Conservation (phyloP, 1,140 invertebrate genomes). For the Pectinophora gossypiella region DNA sequence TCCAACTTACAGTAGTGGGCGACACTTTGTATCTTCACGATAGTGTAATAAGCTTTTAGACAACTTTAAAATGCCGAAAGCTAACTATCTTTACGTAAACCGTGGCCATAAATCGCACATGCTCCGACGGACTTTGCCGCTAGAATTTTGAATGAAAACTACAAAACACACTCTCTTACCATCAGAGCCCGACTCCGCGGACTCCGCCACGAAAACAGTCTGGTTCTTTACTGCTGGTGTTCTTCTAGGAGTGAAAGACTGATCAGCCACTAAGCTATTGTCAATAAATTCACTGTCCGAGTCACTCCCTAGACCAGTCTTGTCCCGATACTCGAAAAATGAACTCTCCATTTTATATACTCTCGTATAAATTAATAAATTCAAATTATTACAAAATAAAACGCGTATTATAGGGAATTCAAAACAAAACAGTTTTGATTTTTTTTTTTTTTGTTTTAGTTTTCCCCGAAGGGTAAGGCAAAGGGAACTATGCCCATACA, state of each 20-base stretch:
- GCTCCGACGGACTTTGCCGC: no score
- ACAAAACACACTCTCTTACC: conserved; percentile 33
- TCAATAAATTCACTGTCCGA: conserved; percentile 54
- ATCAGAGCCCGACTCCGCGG: conserved; percentile 44
- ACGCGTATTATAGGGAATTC: neutral
- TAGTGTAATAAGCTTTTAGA: no score
- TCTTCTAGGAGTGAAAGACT: conserved; percentile 38
- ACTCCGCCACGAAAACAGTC: conserved; percentile 54
- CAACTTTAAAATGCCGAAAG: no score
- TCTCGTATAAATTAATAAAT: neutral
- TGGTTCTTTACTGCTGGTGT: conserved; percentile 42
- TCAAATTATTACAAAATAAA: neutral
- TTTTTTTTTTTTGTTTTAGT: no score
- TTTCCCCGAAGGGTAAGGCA: no score
- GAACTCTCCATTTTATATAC: conserved; percentile 48
- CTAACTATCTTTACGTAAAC: no score
- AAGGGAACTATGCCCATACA: no score
- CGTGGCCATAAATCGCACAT: no score
- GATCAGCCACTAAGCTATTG: conserved; percentile 40
- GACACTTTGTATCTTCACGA: no score
- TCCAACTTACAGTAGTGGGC: no score
- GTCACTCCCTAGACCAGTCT: conserved; percentile 32
- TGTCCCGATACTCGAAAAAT: conserved; percentile 58
- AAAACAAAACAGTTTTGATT: no score
- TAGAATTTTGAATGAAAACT: no score